Evolutionary conservation across 2,797 vertebrate species (phyloP).

Genomic region (Columba guinea): DNA sequence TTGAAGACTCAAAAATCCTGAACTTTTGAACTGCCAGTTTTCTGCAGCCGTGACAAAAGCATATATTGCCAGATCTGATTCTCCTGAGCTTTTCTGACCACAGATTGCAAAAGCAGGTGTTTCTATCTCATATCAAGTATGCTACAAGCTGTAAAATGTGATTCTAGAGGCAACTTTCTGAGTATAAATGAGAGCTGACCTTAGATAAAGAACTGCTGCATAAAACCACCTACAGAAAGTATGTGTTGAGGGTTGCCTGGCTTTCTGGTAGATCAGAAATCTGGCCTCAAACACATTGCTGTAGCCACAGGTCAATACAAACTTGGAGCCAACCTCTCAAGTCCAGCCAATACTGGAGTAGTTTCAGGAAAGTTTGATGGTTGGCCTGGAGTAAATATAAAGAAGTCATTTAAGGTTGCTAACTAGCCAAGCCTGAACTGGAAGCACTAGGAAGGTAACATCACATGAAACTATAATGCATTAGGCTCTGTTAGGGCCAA

Average conservation of each 20-base stretch:
- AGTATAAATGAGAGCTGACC: not conserved
- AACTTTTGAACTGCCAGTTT: not conserved
- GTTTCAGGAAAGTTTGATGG: not conserved
- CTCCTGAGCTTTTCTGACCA: not conserved
- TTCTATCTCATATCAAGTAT: not conserved
- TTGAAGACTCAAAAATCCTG: not conserved
- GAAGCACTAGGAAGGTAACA: not conserved
- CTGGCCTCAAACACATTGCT: not conserved
- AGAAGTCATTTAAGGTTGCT: not conserved
- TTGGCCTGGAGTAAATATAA: not conserved
- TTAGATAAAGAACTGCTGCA: not conserved
- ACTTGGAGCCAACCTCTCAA: not conserved
- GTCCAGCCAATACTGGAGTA: not conserved
- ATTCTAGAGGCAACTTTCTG: not conserved
- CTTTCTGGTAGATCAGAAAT: not conserved
- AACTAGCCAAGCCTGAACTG: not conserved
- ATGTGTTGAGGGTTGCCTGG: not conserved
- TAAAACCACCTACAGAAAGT: fast-evolving
- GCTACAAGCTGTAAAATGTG: not conserved
- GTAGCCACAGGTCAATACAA: not conserved
- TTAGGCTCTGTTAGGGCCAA: not conserved
- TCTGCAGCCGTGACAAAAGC: not conserved
- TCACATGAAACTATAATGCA: fast-evolving
- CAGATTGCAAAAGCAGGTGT: not conserved
- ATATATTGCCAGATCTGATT: not conserved